Percentiles rank a stretch among this genome's conserved stretches.
These are phyloP conservation scores for Suncus etruscus DNA, from an alignment of 2,113 vertebrate genomes.

Conservation along the genomic window DNA sequence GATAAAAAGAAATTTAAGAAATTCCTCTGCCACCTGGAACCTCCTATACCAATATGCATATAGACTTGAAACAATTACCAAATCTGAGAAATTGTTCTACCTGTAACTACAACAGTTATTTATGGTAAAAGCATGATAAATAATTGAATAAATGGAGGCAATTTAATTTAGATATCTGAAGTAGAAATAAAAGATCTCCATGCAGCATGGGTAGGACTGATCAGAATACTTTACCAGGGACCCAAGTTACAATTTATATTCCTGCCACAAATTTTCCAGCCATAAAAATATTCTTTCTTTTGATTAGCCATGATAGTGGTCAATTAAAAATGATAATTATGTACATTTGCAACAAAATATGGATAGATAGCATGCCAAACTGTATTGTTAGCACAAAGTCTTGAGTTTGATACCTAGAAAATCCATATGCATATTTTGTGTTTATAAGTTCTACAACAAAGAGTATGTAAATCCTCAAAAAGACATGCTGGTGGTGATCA, in stretches of 20 bases:
- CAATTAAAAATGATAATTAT: not conserved
- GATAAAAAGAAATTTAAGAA: not conserved
- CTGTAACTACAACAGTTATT: not conserved
- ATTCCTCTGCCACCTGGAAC: not conserved
- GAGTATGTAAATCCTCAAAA: too few relatives aligned
- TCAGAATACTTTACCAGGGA: not conserved
- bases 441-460: too few relatives aligned
- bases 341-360: too few relatives aligned
- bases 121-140: not conserved
- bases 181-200: not conserved
- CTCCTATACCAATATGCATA: not conserved
- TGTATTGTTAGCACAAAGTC: too few relatives aligned
- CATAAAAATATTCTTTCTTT: constrained; percentile 9
- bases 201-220: not conserved
- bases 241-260: not conserved
- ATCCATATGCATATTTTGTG: too few relatives aligned
- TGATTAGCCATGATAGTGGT: not conserved
- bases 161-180: not conserved
- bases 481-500: too few relatives aligned
- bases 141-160: not conserved
- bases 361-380: too few relatives aligned
- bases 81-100: not conserved
- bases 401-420: too few relatives aligned
- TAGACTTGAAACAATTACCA: not conserved
- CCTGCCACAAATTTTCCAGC: not conserved